Evolutionary conservation across 2,888 invertebrate genomes (phyloP), one percentile per base, ranked within the genome.

Genomic region (Eledona agricola): DNA sequence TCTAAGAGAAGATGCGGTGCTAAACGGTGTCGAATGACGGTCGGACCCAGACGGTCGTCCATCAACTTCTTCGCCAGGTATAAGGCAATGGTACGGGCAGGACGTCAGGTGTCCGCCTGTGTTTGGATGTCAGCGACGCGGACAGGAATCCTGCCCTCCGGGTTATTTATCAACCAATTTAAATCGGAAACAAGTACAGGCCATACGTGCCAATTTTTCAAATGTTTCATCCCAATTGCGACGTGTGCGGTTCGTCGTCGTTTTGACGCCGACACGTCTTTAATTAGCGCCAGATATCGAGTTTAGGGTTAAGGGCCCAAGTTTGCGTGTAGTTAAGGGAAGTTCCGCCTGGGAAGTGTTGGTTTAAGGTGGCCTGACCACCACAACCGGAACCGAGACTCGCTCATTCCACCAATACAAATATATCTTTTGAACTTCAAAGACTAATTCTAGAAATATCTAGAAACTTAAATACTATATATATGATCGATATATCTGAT

Each of bases 251-350:
- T n/a, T n/a, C n/a, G n/a, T n/a, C n/a, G n/a, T n/a, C n/a, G n/a
- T n/a, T n/a, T n/a, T n/a, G n/a, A n/a, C n/a, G n/a, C n/a, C n/a
- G n/a, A n/a, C n/a, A n/a, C 58, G 54, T 52, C 61, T 57, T 66
- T 72, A 72, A 72, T 72, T 72, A 72, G 69, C 61, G 64, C 70
- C 67, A 64, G 69, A 72, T 73, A 69, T 71, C 71, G 64, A 66
- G 67, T 67, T 63, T 63, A 68, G 67, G 65, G 64, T 68, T 69
- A 71, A 70, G 71, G 63, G 59, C 52, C 63, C 59, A 70, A 73
- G 69, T 73, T 73, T 67, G 64, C 67, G 66, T 66, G 65, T 69
- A 69, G 71, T 71, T 71, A 63, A 51, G 54, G 56, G 38, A 66
- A 72, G 71, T 66, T 70, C 65, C 64, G 65, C 59, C 60, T 62